These are phyloP conservation scores for Eumaeus atala DNA, from an alignment of 1,140 invertebrate genomes.

Conservation along the genomic window DNA sequence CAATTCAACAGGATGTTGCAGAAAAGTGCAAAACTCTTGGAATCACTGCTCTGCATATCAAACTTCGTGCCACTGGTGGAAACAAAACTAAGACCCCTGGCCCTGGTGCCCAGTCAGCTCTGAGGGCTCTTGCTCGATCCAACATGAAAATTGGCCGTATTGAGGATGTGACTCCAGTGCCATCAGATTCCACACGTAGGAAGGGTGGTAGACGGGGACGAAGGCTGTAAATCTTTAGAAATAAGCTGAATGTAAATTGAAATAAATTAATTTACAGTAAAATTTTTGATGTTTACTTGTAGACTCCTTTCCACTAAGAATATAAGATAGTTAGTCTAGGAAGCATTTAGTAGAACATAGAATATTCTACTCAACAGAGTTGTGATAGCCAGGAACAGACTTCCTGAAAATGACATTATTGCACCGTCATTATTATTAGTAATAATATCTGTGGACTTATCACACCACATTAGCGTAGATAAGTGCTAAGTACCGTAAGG, in stretches of 20 bases:
- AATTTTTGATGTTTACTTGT: too few species aligned
- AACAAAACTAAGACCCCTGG: constrained; percentile 98
- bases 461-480: too few species aligned
- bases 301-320: too few species aligned
- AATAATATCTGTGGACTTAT: too few species aligned
- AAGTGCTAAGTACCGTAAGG: too few species aligned
- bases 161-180: constrained; percentile 99
- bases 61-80: constrained; percentile 97
- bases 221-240: constrained; percentile 87
- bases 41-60: constrained; percentile 98
- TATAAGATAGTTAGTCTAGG: too few species aligned
- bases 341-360: too few species aligned
- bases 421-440: too few species aligned
- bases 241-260: constrained; percentile 56
- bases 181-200: constrained; percentile 98
- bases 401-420: too few species aligned
- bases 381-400: too few species aligned
- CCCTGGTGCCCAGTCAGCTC: constrained; percentile 98
- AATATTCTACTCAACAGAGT: too few species aligned
- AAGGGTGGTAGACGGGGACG: constrained; percentile 99
- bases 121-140: constrained; percentile 97
- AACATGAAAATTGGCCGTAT: constrained; percentile 99
- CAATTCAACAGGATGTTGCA: constrained; percentile 90
- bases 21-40: constrained; percentile 98
- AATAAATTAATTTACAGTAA: constrained; percentile 31